Evolutionary conservation across 2,113 vertebrate species (phyloP).

Genomic region (Vulpes ferrilata): DNA sequence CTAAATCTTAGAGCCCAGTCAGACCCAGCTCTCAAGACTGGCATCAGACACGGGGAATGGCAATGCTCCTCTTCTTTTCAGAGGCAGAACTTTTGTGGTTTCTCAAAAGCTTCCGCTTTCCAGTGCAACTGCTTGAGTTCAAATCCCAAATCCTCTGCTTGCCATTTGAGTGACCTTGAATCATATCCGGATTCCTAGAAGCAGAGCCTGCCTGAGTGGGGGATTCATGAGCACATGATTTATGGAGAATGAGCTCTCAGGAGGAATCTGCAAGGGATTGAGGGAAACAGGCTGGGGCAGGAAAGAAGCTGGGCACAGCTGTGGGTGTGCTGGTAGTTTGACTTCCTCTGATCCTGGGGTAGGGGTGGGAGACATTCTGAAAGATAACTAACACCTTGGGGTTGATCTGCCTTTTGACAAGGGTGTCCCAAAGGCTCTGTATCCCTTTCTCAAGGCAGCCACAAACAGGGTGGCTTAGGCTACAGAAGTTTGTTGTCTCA

Average conservation of each 20-base stretch:
- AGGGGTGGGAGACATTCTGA: too few species aligned
- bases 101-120: background rate
- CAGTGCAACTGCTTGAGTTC: background rate
- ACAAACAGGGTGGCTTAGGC: background rate
- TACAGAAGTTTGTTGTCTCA: background rate
- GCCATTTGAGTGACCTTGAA: background rate
- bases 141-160: background rate
- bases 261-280: background rate
- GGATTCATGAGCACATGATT: background rate
- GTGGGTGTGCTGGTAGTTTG: background rate
- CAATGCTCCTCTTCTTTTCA: background rate
- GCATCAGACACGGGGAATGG: too few species aligned
- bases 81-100: background rate
- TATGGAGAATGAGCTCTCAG: background rate
- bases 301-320: background rate
- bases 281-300: background rate
- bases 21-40: background rate
- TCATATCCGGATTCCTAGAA: background rate
- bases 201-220: background rate
- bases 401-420: background rate
- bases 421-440: background rate
- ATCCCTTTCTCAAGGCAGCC: background rate
- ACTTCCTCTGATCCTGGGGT: background rate
- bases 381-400: background rate
- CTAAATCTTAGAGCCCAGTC: background rate